Evolutionary conservation across 2,797 vertebrate genomes (phyloP), one percentile per base, ranked within the genome.

Genomic region (Coregonus suidteri): DNA sequence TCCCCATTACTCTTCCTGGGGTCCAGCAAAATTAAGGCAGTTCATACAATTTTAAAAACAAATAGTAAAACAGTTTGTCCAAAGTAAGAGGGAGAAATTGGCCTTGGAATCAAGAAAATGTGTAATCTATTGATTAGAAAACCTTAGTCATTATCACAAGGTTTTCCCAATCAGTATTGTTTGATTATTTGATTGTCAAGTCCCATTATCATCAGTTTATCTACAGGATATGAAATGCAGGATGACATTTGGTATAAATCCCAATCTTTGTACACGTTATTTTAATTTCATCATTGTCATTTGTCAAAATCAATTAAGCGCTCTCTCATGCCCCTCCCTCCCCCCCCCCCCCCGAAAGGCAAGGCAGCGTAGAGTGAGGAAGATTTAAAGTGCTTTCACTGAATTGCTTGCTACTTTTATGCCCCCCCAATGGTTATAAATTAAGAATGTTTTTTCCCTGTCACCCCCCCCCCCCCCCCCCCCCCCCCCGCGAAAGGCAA

Each of bases 381-480:
- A 62, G 54, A 81, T 59, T 71, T 56, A 18, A 66, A 53, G 64
- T 67, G 51, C 51, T 41, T 80, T 56, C 15, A 16, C 34, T 35
- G 31, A 35, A 68, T 34, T 18, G 30, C 73, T 75, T 78, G 41
- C 18, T 35, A 18, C 76, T 65, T 53, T 52, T 67, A 71, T 37
- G n/a, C n/a, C n/a, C n/a, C n/a, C n/a, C 30, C 66, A 78, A 78
- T 73, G 68, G 69, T 68, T 71, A 72, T 75, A 77, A 75, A 75
- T 65, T 2, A 70, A 72, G 71, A 73, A 72, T 56, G 54, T 47
- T 47, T 20, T 51, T 34, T 56, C 59, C 52, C n/a, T n/a, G n/a
- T n/a, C n/a, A n/a, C n/a, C n/a, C n/a, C n/a, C n/a, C n/a, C n/a
- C n/a, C n/a, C n/a, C n/a, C n/a, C n/a, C n/a, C n/a, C n/a, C n/a